A percentile compares a stretch with the other conserved stretches of the same genome.
These are phyloP conservation scores for Malaclemys terrapin DNA, from an alignment of 2,113 vertebrate species.

Conservation along the genomic window DNA sequence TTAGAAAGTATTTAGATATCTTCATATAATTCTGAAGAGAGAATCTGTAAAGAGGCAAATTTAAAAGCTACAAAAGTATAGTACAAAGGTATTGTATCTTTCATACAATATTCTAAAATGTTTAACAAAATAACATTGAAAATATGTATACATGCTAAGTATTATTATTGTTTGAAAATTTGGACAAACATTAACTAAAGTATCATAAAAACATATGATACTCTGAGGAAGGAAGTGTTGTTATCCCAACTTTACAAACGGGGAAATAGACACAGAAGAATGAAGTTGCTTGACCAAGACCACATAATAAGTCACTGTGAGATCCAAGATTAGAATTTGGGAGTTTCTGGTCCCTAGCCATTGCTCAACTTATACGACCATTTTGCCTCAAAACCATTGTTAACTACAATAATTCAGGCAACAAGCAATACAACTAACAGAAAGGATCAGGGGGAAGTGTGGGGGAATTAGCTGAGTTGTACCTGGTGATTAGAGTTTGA, in stretches of 20 bases:
- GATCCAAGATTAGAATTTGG: neutral
- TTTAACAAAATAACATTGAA: conserved; percentile 5
- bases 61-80: conserved; percentile 14
- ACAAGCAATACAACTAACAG: neutral
- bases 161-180: neutral
- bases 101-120: conserved; percentile 5
- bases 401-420: neutral
- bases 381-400: neutral
- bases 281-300: neutral
- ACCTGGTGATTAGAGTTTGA: neutral
- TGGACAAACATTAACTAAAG: neutral
- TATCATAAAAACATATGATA: neutral
- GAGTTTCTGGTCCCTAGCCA: neutral
- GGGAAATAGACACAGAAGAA: neutral
- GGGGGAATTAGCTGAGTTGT: neutral
- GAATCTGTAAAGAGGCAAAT: neutral
- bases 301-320: neutral
- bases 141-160: neutral
- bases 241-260: neutral
- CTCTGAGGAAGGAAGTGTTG: neutral
- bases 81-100: neutral
- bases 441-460: neutral
- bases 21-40: neutral
- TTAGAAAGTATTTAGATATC: neutral
- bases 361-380: neutral